Evolutionary conservation across 2,888 invertebrate genomes (phyloP).

Genomic region (Troides helena): DNA sequence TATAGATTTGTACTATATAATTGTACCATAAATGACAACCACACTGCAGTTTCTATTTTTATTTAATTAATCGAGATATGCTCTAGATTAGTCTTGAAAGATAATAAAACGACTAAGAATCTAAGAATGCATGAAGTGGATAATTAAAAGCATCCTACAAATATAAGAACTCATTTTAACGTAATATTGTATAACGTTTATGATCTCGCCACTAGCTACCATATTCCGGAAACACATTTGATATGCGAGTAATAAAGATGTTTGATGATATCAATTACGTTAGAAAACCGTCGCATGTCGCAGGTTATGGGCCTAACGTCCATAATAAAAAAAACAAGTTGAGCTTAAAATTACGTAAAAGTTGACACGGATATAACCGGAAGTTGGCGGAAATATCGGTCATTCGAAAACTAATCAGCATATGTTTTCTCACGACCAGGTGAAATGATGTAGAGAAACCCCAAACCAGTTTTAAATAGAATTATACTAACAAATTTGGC

Average conservation of each 20-base stretch:
- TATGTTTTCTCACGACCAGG: constrained; percentile 51
- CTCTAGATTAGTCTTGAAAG: neutral
- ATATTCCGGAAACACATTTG: constrained; percentile 9
- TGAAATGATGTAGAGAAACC: constrained; percentile 55
- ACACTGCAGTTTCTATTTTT: too few species aligned
- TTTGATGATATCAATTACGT: constrained; percentile 19
- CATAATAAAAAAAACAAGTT: constrained; percentile 22
- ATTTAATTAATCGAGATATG: too few species aligned
- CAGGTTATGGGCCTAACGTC: constrained; percentile 20
- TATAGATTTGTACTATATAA: too few species aligned
- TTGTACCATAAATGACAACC: too few species aligned
- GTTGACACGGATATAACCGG: constrained; percentile 37
- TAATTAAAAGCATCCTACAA: neutral
- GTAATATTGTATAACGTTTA: neutral
- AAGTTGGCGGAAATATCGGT: constrained; percentile 40
- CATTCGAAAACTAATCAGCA: constrained; percentile 45
- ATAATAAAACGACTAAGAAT: neutral
- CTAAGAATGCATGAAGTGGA: neutral
- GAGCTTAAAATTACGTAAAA: constrained; percentile 37
- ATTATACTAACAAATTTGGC: constrained; percentile 48
- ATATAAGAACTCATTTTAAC: neutral
- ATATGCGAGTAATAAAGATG: constrained; percentile 13
- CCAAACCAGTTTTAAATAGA: constrained; percentile 36
- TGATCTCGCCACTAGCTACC: constrained; percentile 2
- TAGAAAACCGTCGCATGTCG: constrained; percentile 9